Percentiles rank a stretch among this genome's conserved stretches.
Evolutionary conservation across 2,113 vertebrate species (phyloP).

Genomic region (Orycteropus afer): DNA sequence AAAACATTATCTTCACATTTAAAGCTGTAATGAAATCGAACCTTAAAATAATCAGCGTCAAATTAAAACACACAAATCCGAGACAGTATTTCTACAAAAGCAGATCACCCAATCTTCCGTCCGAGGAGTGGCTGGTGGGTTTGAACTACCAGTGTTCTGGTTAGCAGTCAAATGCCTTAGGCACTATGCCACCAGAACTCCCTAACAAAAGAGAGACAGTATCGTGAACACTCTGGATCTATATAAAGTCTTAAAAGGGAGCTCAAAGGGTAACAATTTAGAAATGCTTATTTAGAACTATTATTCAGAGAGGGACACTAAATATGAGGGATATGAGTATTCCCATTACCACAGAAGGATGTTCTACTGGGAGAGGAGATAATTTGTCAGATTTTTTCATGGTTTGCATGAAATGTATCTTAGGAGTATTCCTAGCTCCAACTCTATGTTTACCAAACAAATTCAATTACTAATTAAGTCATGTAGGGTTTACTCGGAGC

Average conservation of each 20-base stretch:
- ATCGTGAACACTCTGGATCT: conserved; percentile 24
- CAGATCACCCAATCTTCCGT: too few species aligned
- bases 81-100: too few species aligned
- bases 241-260: conserved; percentile 7
- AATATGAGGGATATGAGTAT: not conserved
- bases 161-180: too few species aligned
- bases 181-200: too few species aligned
- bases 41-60: conserved; percentile 33
- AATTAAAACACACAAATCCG: conserved; percentile 57
- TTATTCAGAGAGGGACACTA: conserved; percentile 5
- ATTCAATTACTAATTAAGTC: conserved; percentile 28
- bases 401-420: conserved; percentile 28
- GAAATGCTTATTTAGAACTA: conserved; percentile 25
- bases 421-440: conserved; percentile 8
- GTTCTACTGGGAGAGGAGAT: not conserved
- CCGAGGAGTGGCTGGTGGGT: too few species aligned
- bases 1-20: conserved; percentile 16
- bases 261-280: conserved; percentile 29
- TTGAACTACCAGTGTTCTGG: too few species aligned
- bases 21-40: not conserved
- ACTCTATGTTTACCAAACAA: conserved; percentile 13
- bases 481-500: not conserved
- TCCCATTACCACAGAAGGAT: not conserved
- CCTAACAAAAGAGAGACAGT: not conserved
- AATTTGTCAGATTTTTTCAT: not conserved